phyloP scores from a whole-genome alignment of 23 tunicate genomes.

The Trididemnum clinides region DNA sequence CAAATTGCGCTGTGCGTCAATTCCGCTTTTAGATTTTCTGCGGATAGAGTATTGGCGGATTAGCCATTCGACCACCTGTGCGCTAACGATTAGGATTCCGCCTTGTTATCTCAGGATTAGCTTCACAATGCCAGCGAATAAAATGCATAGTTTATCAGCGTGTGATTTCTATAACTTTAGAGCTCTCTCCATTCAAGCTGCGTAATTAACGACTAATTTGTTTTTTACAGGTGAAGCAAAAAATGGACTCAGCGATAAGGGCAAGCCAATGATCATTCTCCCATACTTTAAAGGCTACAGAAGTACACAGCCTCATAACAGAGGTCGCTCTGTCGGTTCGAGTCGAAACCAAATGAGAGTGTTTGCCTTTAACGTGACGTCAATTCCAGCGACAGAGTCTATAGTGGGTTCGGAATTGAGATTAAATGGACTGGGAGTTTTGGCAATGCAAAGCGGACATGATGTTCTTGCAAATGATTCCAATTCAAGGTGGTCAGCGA shows the following conservation, averaged over 20 bases:
- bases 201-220: too few relatives aligned
- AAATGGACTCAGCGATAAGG: slow-evolving; percentile 4
- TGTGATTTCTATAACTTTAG: too few relatives aligned
- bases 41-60: too few relatives aligned
- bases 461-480: background rate
- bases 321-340: background rate
- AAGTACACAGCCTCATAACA: background rate
- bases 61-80: too few relatives aligned
- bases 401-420: slow-evolving; percentile 66
- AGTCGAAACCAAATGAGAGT: slow-evolving; percentile 30
- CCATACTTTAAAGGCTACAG: background rate
- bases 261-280: slow-evolving; percentile 46
- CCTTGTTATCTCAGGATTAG: too few relatives aligned
- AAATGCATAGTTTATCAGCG: too few relatives aligned
- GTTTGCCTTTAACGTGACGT: slow-evolving; percentile 66
- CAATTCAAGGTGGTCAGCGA: slow-evolving; percentile 24
- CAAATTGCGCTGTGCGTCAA: too few relatives aligned
- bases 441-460: background rate
- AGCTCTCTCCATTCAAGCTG: too few relatives aligned
- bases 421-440: slow-evolving; percentile 34
- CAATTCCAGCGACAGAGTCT: slow-evolving; percentile 60
- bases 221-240: slow-evolving; percentile 31
- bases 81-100: too few relatives aligned
- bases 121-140: too few relatives aligned
- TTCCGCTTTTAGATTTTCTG: too few relatives aligned